Base-by-base conservation (phyloP, 2,113 vertebrate genomes). In the Ictidomys tridecemlineatus region DNA sequence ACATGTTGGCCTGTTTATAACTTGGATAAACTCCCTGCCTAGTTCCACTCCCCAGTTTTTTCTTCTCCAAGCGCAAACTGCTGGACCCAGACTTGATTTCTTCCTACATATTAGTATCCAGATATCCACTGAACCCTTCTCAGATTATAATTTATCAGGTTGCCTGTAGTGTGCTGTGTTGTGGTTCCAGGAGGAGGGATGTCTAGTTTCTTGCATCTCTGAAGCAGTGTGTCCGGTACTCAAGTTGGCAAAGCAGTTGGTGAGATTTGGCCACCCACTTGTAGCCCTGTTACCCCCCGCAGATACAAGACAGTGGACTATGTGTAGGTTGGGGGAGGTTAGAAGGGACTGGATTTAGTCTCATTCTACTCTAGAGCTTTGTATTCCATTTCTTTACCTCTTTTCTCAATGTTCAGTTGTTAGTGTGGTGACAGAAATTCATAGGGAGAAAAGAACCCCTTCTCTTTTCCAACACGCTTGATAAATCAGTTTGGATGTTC, bases 401-500 rank as follows among this genome's bases (percentile, higher is more conserved):
- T 87, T 83, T 90, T 10, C 34, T 58, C 82, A 48, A 24, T 45
- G 17, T 93, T 95, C 34, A 78, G 51, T 79, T 73, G 91, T 87
- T 91, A 65, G 84, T 78, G 45, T 37, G 93, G 7, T 32, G 73
- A 92, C 65, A 94, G 83, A 92, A 84, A 9, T 11, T 42, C 90
- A 65, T 9, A 58, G 13, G 56, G 72, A 3, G 16, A 48, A 72
- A 70, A 78, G 73, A 86, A 97, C 67, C 56, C 53, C 73, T 85
- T 70, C 87, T 89, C 89, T 84, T 95, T 86, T 70, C 95, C 85
- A 58, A 1, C 0, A 0, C 69, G 61, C 16, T 14, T 45, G 72
- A 72, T 82, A 67, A 90, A 63, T 90, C 93, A 89, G 89, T 94
- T 82, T 65, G 72, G 88, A 92, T 30, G 82, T 77, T 95, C 72